Evolutionary conservation across 2,113 vertebrate species (phyloP), one percentile per base, ranked within the genome.

Genomic region (Ictalurus punctatus): DNA sequence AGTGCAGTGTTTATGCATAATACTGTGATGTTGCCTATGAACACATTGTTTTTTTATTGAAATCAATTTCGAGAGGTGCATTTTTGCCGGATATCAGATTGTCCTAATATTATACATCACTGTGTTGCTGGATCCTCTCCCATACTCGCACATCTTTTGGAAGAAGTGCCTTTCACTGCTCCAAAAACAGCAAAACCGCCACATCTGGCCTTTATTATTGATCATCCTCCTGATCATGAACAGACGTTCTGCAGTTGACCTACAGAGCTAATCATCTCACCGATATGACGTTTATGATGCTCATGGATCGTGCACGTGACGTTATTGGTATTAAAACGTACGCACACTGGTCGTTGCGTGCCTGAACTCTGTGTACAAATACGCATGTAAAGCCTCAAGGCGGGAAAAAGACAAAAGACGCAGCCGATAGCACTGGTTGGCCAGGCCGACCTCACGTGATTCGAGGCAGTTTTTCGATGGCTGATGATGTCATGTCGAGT

Each of bases 121-220:
- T 13, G 54, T 25, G 58, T 27, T 61, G 9, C 30, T 83, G 56
- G 58, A 83, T 61, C n/a, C 19, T 59, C 30, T 83, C 81, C 34
- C 34, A 83, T 30, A 61, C 58, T 14, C 58, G 12, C 56, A 82
- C 54, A 37, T 59, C 54, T 58, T 81, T 81, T 81, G 54, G 79
- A 52, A 81, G 27, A 81, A 30, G 7, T 30, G n/a, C 44, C 2
- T 56, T 81, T 56, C 56, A 27, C 54, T n/a, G 78, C 25, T 56
- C n/a, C 79, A 82, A 59, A 59, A 25, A 25, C 19, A 25, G 34
- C 30, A 61, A 74, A 61, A 61, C 30, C 6, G 0, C 56, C 21
- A 9, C 81, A 83, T 83, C 58, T 83, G 81, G 30, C 14, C 21
- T 82, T 58, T 58, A 59, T 59, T 83, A 83, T 83, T 83, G 61